Base-by-base conservation (phyloP, 2,797 vertebrate species). In the Dallia pectoralis region DNA sequence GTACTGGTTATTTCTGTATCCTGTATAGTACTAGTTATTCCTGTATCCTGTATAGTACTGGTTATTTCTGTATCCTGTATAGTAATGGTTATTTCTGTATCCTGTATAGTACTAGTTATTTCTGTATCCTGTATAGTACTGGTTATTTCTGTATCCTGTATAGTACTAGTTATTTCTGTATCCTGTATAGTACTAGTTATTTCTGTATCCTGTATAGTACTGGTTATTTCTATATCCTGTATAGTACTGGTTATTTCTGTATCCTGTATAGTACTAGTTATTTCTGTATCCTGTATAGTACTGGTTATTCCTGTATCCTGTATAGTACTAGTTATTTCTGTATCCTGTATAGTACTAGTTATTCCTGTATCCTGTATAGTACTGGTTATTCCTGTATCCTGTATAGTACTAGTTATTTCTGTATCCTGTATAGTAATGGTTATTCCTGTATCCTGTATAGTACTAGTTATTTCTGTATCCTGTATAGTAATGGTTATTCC, bases 41-140 rank as follows among this genome's bases (percentile, higher is more conserved):
- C n/a, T n/a, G n/a, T n/a, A n/a, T n/a, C 18, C 62, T 64, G 29
- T 14, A 9, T 18, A 33, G 12, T 36, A 65, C 19, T 36, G 14
- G 30, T 16, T 64, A 14, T 81, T 11, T 73, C 19, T 1, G 49
- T 53, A 19, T 59, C 14, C 49, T n/a, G 69, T 40, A 98, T n/a
- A n/a, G n/a, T n/a, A n/a, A n/a, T n/a, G n/a, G n/a, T n/a, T n/a
- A n/a, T n/a, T n/a, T n/a, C n/a, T n/a, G n/a, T n/a, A n/a, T n/a
- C 18, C 62, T 64, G 29, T 14, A 9, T 18, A 33, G 12, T 36
- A 65, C 19, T 36, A 11, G 30, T 16, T 64, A 14, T 81, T 11
- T 73, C 19, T 1, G 49, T 53, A 19, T 59, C 14, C 49, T n/a
- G 69, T 40, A 98, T n/a, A n/a, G n/a, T n/a, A n/a, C n/a, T n/a